phyloP scores from a whole-genome alignment of 2,888 invertebrate genomes.

The Pheosia gnoma region DNA sequence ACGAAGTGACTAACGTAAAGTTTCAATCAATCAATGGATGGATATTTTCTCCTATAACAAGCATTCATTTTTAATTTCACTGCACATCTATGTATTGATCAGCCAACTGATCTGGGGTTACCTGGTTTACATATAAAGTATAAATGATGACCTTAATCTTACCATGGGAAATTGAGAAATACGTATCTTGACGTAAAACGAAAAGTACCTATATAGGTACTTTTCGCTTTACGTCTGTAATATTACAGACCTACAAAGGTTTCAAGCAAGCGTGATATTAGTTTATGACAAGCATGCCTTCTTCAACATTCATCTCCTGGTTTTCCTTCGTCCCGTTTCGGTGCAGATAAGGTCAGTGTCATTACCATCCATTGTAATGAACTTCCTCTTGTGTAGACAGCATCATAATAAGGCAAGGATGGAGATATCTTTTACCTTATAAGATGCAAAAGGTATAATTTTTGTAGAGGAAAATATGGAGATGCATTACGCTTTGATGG shows the following conservation, averaged over 20 bases:
- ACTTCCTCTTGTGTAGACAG: constrained; percentile 19
- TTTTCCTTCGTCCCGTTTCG: constrained; percentile 18
- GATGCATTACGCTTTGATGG: not conserved
- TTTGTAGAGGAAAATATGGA: not conserved
- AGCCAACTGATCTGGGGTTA: too few species aligned
- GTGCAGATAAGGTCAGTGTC: constrained; percentile 20
- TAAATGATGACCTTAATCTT: too few species aligned
- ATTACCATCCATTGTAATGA: constrained; percentile 19
- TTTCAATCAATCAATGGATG: too few species aligned
- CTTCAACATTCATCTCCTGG: constrained; percentile 8
- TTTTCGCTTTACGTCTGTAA: too few species aligned
- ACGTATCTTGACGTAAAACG: too few species aligned
- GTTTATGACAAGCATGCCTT: constrained; percentile 7
- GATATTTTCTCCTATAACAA: too few species aligned
- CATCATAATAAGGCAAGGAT: constrained; percentile 16
- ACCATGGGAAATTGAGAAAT: too few species aligned
- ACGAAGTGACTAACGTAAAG: too few species aligned
- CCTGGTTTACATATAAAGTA: too few species aligned
- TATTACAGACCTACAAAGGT: constrained; percentile 1
- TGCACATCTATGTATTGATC: too few species aligned
- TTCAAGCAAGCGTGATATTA: constrained; percentile 6
- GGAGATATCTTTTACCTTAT: not conserved
- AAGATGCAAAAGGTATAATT: not conserved
- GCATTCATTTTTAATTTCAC: too few species aligned
- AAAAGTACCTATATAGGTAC: too few species aligned